Base-by-base conservation (phyloP, 2,113 vertebrate species). In the Xenopus laevis region DNA sequence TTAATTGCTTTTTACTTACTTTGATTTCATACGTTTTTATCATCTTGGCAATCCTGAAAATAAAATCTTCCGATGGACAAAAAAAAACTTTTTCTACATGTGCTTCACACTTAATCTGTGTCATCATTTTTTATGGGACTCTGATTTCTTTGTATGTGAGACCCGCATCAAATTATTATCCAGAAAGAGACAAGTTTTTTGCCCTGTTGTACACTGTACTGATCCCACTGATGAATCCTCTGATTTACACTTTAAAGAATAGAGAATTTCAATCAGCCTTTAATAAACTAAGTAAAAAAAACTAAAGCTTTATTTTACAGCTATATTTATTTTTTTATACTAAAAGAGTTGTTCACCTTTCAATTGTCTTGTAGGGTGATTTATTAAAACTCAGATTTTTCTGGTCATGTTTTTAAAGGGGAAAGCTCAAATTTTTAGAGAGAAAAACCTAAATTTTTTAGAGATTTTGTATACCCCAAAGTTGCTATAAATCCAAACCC, bases 231-330 rank as follows among this genome's bases (percentile, higher is more conserved):
- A 10, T 79, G 4, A 79, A 79, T 20, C 78, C 78, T 5, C 11
- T 79, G 8, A 79, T 79, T 46, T 79, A 79, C 15, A 79, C 52
- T 10, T 16, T 79, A 2, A 52, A 61, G 44, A 79, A 79, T 33
- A 17, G 71, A 33, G 72, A 79, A 46, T 65, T 72, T 57, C 62
- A 73, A 46, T 58, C 11, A 40, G 33, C 71, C 13, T 58, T 73
- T 45, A 23, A 18, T 17, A 73, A 58, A 64, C 11, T 64, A 3
- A 27, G 1, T 27, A 27, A 27, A 27, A 27, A 27, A 27, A 27
- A 2, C 1, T 27, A 27, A 27, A 27, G 23, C 23, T 27, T 27
- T 27, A 27, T 27, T 27, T 27, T 27, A 4, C 23, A 27, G 23
- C 23, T 27, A 27, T 27, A 27, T 27, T 27, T 27, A 27, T 27